phyloP scores from a whole-genome alignment of 1,140 invertebrate species.

The Polypedilum pembai region DNA sequence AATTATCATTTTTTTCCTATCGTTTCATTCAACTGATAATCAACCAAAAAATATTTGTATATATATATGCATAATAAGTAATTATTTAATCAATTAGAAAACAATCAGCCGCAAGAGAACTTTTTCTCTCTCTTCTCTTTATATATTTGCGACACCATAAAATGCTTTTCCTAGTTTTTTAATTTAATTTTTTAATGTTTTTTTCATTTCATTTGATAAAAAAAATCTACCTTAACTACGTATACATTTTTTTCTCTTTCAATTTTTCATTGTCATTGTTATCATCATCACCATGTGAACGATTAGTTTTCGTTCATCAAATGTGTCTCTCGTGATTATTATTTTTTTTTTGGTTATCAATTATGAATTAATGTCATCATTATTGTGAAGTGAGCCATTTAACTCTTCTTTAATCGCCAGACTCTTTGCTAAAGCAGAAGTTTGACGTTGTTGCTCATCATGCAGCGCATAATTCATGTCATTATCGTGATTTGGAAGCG shows the following conservation, averaged over 20 bases:
- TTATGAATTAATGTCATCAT: constrained; percentile 27
- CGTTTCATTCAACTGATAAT: not conserved
- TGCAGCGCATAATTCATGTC: not conserved
- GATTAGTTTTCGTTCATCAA: not conserved
- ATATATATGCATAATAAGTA: not conserved
- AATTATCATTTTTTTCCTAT: no score
- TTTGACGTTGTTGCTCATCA: not conserved
- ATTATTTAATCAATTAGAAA: constrained; percentile 5
- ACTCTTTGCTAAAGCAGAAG: not conserved
- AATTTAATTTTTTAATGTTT: not conserved
- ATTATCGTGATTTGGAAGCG: constrained; percentile 28
- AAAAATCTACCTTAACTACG: constrained; percentile 18
- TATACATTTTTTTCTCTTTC: constrained; percentile 16
- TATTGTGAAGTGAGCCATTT: not conserved
- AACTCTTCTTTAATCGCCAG: not conserved
- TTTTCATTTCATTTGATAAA: not conserved
- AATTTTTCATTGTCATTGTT: constrained; percentile 11
- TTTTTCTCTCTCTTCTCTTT: not conserved
- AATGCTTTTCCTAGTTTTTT: not conserved
- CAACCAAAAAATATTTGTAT: not conserved
- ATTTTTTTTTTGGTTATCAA: constrained; percentile 23
- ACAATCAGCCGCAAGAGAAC: not conserved
- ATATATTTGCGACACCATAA: not conserved
- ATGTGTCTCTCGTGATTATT: not conserved
- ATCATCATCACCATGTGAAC: not conserved